Percentiles rank a stretch among this genome's conserved stretches.
Conservation (phyloP, 1,140 invertebrate species). For the Oryzaephilus surinamensis region DNA sequence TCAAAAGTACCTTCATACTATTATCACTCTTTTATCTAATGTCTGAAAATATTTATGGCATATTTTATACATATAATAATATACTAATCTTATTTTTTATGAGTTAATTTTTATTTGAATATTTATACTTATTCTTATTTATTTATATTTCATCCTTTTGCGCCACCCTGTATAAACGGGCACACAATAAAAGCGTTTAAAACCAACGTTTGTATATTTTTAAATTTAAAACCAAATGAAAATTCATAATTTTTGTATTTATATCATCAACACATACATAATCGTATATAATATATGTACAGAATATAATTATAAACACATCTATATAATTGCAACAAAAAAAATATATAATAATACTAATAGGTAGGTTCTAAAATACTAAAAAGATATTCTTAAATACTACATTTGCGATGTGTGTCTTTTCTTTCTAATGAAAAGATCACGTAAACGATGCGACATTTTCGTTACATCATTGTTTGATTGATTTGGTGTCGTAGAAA, state of each 20-base stretch:
- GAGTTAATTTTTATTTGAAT: too few relatives aligned
- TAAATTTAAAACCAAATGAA: not conserved
- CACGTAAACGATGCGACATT: conserved; percentile 22
- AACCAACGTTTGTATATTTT: too few relatives aligned
- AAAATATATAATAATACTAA: conserved; percentile 15
- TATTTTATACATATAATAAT: too few relatives aligned
- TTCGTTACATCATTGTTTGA: conserved; percentile 23
- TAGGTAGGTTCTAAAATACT: conserved; percentile 15
- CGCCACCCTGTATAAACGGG: too few relatives aligned
- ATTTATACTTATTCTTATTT: too few relatives aligned
- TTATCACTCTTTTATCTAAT: too few relatives aligned
- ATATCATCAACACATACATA: not conserved
- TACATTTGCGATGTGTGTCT: conserved; percentile 24
- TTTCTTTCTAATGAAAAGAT: conserved; percentile 21
- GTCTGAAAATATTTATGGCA: too few relatives aligned
- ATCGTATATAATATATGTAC: not conserved
- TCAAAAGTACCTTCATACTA: not conserved
- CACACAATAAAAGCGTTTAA: too few relatives aligned
- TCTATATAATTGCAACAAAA: conserved; percentile 16
- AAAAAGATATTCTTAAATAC: conserved; percentile 7
- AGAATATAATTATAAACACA: conserved; percentile 14
- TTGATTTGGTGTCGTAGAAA: conserved; percentile 14
- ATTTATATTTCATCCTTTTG: too few relatives aligned
- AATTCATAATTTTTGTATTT: not conserved
- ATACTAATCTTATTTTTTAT: too few relatives aligned